A percentile compares a stretch with the other conserved stretches of the same genome.
Evolutionary conservation across 2,888 invertebrate species (phyloP).

Genomic region (Campopleginae sp.): DNA sequence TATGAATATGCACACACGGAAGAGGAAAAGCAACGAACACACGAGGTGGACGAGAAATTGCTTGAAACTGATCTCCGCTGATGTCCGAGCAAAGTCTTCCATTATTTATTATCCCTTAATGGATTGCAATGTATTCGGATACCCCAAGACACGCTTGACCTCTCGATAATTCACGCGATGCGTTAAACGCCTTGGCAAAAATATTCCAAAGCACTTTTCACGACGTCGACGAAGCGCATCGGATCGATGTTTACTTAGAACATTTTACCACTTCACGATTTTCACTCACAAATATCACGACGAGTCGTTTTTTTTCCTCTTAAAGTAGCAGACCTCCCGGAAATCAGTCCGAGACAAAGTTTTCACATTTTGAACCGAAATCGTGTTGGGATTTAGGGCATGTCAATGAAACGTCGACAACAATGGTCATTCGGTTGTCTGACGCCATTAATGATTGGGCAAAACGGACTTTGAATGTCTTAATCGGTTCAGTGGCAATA

Average conservation of each 20-base stretch:
- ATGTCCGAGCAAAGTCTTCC: slow-evolving; percentile 47
- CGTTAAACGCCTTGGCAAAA: not conserved
- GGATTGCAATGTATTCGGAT: slow-evolving; percentile 62
- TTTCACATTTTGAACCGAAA: too few relatives aligned
- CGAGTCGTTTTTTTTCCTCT: too few relatives aligned
- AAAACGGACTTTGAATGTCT: too few relatives aligned
- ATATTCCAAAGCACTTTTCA: not conserved
- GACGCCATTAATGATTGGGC: too few relatives aligned
- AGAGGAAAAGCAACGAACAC: slow-evolving; percentile 21
- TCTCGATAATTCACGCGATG: slow-evolving; percentile 23
- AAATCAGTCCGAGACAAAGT: too few relatives aligned
- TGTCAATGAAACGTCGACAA: too few relatives aligned
- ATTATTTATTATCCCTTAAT: slow-evolving; percentile 66
- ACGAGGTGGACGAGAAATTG: slow-evolving; percentile 15
- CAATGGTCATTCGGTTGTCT: too few relatives aligned
- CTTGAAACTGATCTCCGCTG: slow-evolving; percentile 33
- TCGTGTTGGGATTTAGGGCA: too few relatives aligned
- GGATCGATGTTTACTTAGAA: not conserved
- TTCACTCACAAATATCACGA: not conserved
- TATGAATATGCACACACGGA: slow-evolving; percentile 13
- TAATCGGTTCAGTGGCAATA: too few relatives aligned
- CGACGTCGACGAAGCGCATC: not conserved
- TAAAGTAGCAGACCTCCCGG: too few relatives aligned
- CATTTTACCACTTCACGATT: not conserved
- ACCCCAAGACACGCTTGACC: slow-evolving; percentile 25